phyloP scores from a whole-genome alignment of 2,888 invertebrate genomes.

The Tuberolachnus salignus region DNA sequence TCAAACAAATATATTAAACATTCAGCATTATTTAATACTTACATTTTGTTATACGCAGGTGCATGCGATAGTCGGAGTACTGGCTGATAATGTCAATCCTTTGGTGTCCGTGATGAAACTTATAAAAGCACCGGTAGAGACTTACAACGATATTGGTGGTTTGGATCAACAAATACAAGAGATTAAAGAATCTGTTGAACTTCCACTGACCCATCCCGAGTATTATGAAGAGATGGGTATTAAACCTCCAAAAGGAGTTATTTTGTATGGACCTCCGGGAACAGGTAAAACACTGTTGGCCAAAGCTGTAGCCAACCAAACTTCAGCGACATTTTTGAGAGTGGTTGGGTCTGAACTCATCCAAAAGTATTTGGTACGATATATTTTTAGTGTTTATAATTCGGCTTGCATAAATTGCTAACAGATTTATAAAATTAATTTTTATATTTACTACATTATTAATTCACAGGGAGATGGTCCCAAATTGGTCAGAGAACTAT shows the following conservation, averaged over 20 bases:
- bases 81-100: slow-evolving; percentile 99
- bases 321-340: slow-evolving; percentile 97
- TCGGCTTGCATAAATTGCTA: too few relatives aligned
- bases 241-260: slow-evolving; percentile 98
- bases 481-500: slow-evolving; percentile 95
- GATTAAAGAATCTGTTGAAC: slow-evolving; percentile 97
- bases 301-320: slow-evolving; percentile 99
- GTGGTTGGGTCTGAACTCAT: slow-evolving; percentile 99
- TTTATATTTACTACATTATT: slow-evolving; percentile 22
- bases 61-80: slow-evolving; percentile 96
- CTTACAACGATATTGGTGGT: slow-evolving; percentile 97
- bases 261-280: slow-evolving; percentile 96
- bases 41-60: slow-evolving; percentile 67
- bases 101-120: slow-evolving; percentile 99
- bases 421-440: too few relatives aligned
- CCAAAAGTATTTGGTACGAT: slow-evolving; percentile 89
- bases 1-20: slow-evolving; percentile 57
- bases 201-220: slow-evolving; percentile 98
- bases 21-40: neutral
- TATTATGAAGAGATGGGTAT: slow-evolving; percentile 99
- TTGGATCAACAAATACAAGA: slow-evolving; percentile 97
- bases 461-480: slow-evolving; percentile 88
- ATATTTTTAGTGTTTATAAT: neutral
- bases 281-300: slow-evolving; percentile 98
- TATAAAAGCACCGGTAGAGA: slow-evolving; percentile 99